Conservation (phyloP, 2,888 invertebrate genomes). For the Meiosimyza platycephala region DNA sequence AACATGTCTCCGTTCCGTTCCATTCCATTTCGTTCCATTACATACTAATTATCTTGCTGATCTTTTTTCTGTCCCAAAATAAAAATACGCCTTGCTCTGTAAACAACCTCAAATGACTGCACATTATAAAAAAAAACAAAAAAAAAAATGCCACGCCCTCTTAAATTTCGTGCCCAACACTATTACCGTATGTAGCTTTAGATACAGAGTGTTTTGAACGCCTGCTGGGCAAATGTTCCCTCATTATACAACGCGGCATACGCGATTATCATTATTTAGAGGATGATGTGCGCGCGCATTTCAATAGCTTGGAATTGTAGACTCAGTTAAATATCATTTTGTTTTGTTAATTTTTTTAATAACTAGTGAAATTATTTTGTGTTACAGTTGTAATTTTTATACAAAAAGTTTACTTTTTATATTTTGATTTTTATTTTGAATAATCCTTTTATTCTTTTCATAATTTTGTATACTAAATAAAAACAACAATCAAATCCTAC, state of each 20-base stretch:
- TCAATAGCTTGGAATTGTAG: slow-evolving; percentile 48
- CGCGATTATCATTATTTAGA: slow-evolving; percentile 65
- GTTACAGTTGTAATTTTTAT: too few relatives aligned
- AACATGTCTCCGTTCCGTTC: background rate
- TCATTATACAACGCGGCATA: slow-evolving; percentile 63
- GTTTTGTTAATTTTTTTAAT: too few relatives aligned
- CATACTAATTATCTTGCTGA: too few relatives aligned
- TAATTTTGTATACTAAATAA: too few relatives aligned
- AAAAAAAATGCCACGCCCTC: background rate
- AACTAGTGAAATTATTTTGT: too few relatives aligned
- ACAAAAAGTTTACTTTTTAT: too few relatives aligned
- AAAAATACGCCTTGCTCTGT: too few relatives aligned
- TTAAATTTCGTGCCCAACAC: background rate
- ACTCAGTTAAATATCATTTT: too few relatives aligned
- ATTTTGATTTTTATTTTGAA: too few relatives aligned
- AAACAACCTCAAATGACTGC: background rate
- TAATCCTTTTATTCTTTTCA: too few relatives aligned
- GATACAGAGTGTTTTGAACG: slow-evolving; percentile 66
- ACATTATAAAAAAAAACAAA: background rate
- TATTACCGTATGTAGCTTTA: slow-evolving; percentile 55
- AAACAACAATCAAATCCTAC: too few relatives aligned
- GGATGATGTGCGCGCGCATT: slow-evolving; percentile 64
- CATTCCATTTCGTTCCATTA: background rate
- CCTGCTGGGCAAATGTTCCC: slow-evolving; percentile 63
- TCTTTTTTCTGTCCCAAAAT: too few relatives aligned